phyloP scores from a whole-genome alignment of 2,113 vertebrate genomes.

The Plecturocebus donacophilus region DNA sequence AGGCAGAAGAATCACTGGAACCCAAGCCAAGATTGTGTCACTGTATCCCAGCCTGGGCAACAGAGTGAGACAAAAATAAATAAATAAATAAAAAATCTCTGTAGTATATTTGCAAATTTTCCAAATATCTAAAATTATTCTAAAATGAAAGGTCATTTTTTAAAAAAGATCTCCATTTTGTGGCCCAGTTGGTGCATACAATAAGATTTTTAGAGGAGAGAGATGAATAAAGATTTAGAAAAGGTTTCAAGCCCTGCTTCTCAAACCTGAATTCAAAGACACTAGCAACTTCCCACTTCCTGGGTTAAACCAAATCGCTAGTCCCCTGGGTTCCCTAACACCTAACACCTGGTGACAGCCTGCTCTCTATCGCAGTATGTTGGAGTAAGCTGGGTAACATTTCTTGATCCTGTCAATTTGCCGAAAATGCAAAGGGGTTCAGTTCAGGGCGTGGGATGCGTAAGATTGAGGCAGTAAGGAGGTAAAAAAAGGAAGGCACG shows the following conservation, averaged over 20 bases:
- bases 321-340: not conserved
- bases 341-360: not conserved
- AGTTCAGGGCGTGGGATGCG: not conserved
- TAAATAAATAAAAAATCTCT: too few relatives aligned
- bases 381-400: not conserved
- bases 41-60: not conserved
- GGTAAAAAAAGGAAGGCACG: too few relatives aligned
- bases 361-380: not conserved
- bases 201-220: not conserved
- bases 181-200: not conserved
- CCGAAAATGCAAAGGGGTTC: not conserved
- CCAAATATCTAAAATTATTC: constrained; percentile 17
- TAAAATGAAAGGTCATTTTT: constrained; percentile 1
- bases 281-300: not conserved
- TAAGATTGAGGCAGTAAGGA: not conserved
- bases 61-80: not conserved
- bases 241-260: not conserved
- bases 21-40: not conserved
- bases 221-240: not conserved
- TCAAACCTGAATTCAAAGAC: constrained; percentile 39
- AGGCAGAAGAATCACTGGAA: not conserved
- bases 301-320: not conserved
- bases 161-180: not conserved
- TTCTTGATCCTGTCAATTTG: not conserved
- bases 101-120: not conserved